Base-by-base conservation (phyloP, 2,797 vertebrate species). In the Xiphophorus birchmanni region DNA sequence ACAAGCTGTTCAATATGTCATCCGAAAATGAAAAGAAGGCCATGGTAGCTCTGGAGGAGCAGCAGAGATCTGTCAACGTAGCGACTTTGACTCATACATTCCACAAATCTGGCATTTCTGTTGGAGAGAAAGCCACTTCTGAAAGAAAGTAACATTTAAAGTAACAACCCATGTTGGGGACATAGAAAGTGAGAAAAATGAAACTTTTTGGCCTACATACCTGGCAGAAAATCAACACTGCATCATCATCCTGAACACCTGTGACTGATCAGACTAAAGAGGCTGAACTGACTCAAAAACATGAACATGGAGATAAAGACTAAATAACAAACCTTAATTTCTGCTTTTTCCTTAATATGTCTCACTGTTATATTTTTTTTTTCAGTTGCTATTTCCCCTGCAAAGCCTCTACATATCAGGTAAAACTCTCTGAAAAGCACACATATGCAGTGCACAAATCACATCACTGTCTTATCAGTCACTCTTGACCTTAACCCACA, bases 331-430 rank as follows among this genome's bases (percentile, higher is more conserved):
- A 40, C 44, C 7, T 44, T 40, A 35, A 23, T 13, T 54, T 9
- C 21, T 56, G 9, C 47, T 79, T 78, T 58, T 18, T 69, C 9
- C 58, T 29, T 48, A 1, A 23, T 80, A 50, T 58, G 26, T 47
- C 47, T 63, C 23, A 72, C 78, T 90, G 74, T 83, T 47, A 15
- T 54, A 0, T 76, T 11, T 87, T 48, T 84, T 83, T 54, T 80
- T 1, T 45, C 85, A 90, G 90, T 80, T 92, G 83, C 90, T 60
- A 88, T 95, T 82, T 96, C 95, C 76, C 94, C 95, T n/a, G 94
- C 92, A 54, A 96, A 95, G 87, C 94, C 94, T 45, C 77, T 84
- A 42, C 94, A 93, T 67, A 90, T 95, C 86, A 94, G 95, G 96
- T 96, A 91, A 91, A 83, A 80, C 23, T 58, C 65, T 56, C 44